Percentiles rank a stretch among this genome's conserved stretches.
Conservation (phyloP, 2,888 invertebrate genomes). For the Dicyrtomina minuta region DNA sequence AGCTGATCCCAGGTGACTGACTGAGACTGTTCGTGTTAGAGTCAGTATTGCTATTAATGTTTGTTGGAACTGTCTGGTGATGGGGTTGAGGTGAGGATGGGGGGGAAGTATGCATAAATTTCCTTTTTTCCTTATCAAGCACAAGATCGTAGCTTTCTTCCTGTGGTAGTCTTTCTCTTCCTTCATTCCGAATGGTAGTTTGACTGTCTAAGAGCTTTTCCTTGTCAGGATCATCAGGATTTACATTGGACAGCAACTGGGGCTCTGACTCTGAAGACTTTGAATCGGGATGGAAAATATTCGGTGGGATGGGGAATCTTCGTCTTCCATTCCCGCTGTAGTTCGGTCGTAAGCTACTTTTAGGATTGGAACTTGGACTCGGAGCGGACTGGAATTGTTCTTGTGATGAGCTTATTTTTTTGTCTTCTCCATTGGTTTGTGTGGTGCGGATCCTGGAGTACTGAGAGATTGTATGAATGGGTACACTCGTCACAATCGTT, state of each 20-base stretch:
- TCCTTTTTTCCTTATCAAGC: conserved; percentile 14
- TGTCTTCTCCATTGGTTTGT: conserved; percentile 7
- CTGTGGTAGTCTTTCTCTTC: neutral
- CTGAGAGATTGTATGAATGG: conserved; percentile 16
- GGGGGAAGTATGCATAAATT: conserved; percentile 3
- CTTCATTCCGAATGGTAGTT: neutral
- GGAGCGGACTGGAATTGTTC: neutral
- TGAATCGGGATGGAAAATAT: conserved; percentile 13
- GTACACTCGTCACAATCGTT: neutral
- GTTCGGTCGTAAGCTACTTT: too few relatives aligned
- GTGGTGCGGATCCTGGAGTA: conserved; percentile 33
- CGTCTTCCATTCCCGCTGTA: neutral
- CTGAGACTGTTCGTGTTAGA: neutral
- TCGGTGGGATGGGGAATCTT: conserved; percentile 23
- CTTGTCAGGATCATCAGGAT: conserved; percentile 12
- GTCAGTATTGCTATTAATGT: too few relatives aligned
- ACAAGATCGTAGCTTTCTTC: conserved; percentile 17
- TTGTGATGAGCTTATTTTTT: neutral
- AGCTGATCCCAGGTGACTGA: neutral
- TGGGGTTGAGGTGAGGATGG: neutral
- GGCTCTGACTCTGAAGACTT: neutral
- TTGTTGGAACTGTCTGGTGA: neutral
- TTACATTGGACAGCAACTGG: neutral
- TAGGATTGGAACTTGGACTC: neutral
- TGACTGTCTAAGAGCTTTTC: conserved; percentile 23